A percentile compares a stretch with the other conserved stretches of the same genome.
phyloP scores from a whole-genome alignment of 1,140 invertebrate species.

The Periplaneta americana region DNA sequence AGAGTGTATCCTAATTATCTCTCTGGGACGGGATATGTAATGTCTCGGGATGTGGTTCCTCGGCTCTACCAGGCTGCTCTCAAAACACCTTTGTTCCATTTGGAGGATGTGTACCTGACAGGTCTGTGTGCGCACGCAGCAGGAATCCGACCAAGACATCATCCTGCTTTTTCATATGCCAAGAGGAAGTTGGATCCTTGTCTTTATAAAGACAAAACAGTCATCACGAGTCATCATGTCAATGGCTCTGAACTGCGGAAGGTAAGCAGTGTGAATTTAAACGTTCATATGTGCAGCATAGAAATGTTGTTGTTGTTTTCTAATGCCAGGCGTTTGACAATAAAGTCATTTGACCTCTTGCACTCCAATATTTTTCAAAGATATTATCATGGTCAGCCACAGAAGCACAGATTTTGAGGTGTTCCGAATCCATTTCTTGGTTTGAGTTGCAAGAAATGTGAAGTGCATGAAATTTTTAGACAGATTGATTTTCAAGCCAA shows the following conservation, averaged over 20 bases:
- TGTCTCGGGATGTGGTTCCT: constrained; percentile 61
- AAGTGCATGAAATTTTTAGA: too few relatives aligned
- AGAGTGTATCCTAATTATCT: constrained; percentile 75
- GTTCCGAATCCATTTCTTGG: too few relatives aligned
- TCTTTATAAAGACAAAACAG: constrained; percentile 22
- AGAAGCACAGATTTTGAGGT: too few relatives aligned
- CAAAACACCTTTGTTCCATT: constrained; percentile 61
- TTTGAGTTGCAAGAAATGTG: too few relatives aligned
- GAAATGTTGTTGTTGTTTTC: too few relatives aligned
- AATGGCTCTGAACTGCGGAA: constrained; percentile 23
- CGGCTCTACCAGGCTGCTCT: constrained; percentile 65
- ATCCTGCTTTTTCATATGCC: constrained; percentile 54
- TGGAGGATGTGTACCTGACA: constrained; percentile 85
- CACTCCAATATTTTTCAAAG: too few relatives aligned
- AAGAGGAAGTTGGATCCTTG: constrained; percentile 30
- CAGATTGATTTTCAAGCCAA: too few relatives aligned
- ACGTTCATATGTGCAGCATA: too few relatives aligned
- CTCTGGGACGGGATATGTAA: constrained; percentile 77
- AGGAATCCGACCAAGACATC: constrained; percentile 45
- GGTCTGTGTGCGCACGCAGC: constrained; percentile 49
- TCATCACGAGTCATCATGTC: constrained; percentile 30
- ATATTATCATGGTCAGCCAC: too few relatives aligned
- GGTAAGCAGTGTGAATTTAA: not conserved
- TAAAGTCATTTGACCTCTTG: too few relatives aligned
- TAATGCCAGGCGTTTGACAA: too few relatives aligned